Evolutionary conservation across 2,113 vertebrate genomes (phyloP), one percentile per base, ranked within the genome.

Genomic region (Phrynocephalus versicolor): DNA sequence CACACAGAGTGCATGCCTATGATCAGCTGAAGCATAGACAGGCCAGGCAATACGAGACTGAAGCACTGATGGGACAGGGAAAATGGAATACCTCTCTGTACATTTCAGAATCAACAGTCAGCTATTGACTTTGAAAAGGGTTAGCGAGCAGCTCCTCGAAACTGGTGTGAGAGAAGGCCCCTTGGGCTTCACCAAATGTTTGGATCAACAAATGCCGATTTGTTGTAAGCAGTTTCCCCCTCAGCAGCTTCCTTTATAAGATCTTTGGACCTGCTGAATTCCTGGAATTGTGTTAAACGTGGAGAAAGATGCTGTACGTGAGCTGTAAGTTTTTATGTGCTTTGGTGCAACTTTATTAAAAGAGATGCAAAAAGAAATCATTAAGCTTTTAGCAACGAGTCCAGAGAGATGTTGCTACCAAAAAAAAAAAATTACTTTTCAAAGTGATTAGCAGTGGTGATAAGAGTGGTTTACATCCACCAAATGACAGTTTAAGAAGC

Each of bases 401-500:
- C 87, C 71, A 75, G 41, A 60, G 85, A 88, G 86, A 85, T 74
- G 19, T 51, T 90, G 91, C 87, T 62, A 70, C 0, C n/a, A 18
- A 84, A 74, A 51, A 33, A 18, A 84, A 74, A 51, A 33, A 73
- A 82, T n/a, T 55, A 57, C 62, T 84, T 86, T 62, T 37, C 0
- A 0, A 74, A 55, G 65, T n/a, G 79, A 83, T 91, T 45, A 87
- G 70, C 12, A 69, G 67, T 0, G 79, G 75, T 70, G 85, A 19
- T 0, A 16, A 85, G 73, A 86, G 21, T 67, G 84, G 30, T 88
- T 94, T 73, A 1, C 85, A 88, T 64, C 37, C 70, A 81, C 65
- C 45, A 57, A 78, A 51, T 57, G 91, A 82, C 85, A 92, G 79
- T 83, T 90, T 83, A 76, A 90, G 89, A 87, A 87, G 60, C 72